phyloP scores from a whole-genome alignment of 2,888 invertebrate genomes.

The Drosophila quinaria region DNA sequence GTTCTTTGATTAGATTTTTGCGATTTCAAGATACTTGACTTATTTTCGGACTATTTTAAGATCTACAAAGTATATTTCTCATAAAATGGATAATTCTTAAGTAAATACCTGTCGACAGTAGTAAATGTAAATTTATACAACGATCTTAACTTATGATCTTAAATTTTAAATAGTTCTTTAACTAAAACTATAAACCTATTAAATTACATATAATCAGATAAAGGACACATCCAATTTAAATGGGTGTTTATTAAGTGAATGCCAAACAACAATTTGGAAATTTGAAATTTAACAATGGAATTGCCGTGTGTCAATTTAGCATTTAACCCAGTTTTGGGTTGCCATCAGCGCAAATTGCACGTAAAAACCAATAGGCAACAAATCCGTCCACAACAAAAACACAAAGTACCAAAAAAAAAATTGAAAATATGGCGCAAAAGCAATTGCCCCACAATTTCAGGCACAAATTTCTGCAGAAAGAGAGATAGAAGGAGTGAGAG shows the following conservation, averaged over 20 bases:
- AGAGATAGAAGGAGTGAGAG: not conserved
- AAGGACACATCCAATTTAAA: not conserved
- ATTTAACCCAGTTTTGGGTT: constrained; percentile 31
- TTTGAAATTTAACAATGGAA: constrained; percentile 31
- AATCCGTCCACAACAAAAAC: constrained; percentile 19
- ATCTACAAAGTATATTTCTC: too few relatives aligned
- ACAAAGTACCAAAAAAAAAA: constrained; percentile 17
- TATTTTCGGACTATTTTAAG: too few relatives aligned
- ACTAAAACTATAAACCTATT: too few relatives aligned
- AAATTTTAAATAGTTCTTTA: not conserved
- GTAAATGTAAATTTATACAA: too few relatives aligned
- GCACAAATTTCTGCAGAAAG: constrained; percentile 45
- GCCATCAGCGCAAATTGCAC: constrained; percentile 29
- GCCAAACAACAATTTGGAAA: constrained; percentile 14
- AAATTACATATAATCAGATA: too few relatives aligned
- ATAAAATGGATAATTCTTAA: too few relatives aligned
- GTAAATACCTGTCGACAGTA: too few relatives aligned
- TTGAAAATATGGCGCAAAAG: constrained; percentile 52
- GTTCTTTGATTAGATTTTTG: too few relatives aligned
- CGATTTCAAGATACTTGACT: too few relatives aligned
- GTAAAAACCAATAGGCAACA: constrained; percentile 28
- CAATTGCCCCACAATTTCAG: constrained; percentile 73
- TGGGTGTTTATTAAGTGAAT: not conserved
- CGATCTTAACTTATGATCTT: too few relatives aligned
- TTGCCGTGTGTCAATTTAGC: constrained; percentile 26